Conservation (phyloP, 2,888 invertebrate genomes). For the Willowsia nigromaculata region DNA sequence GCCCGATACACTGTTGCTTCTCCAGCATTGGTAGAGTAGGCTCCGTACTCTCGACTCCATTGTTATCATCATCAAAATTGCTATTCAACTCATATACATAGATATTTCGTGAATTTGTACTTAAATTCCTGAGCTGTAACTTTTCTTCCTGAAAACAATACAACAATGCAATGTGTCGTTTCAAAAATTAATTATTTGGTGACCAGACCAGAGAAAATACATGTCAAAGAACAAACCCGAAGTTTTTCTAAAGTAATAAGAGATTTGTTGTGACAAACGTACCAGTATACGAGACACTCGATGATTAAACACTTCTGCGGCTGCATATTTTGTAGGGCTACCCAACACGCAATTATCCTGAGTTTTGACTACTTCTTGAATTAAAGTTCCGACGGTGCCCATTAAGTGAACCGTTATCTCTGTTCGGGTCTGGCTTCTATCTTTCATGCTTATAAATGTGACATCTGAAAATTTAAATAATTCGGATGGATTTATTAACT, state of each 20-base stretch:
- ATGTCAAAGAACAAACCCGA: too few species aligned
- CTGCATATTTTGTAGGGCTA: slow-evolving; percentile 80
- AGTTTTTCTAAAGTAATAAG: too few species aligned
- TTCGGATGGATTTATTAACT: not conserved
- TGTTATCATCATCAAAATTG: slow-evolving; percentile 74
- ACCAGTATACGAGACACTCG: slow-evolving; percentile 84
- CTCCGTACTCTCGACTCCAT: not conserved
- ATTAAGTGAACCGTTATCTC: slow-evolving; percentile 83
- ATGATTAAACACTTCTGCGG: slow-evolving; percentile 84
- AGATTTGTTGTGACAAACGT: slow-evolving; percentile 76
- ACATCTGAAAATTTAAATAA: slow-evolving; percentile 80
- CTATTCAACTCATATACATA: slow-evolving; percentile 77
- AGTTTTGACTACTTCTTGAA: slow-evolving; percentile 82
- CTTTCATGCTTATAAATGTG: slow-evolving; percentile 82
- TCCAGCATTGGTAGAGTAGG: not conserved
- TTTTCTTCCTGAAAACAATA: slow-evolving; percentile 54
- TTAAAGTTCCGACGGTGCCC: slow-evolving; percentile 83
- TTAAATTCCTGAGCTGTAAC: slow-evolving; percentile 32
- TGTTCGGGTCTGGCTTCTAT: slow-evolving; percentile 81
- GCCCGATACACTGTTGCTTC: not conserved
- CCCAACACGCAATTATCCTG: slow-evolving; percentile 78
- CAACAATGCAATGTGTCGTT: not conserved
- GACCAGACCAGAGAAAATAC: too few species aligned
- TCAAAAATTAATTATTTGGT: too few species aligned
- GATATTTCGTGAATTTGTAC: slow-evolving; percentile 70